These are phyloP conservation scores for Caenorhabditis sp. DNA, from an alignment of 2,888 invertebrate species.

Conservation along the genomic window DNA sequence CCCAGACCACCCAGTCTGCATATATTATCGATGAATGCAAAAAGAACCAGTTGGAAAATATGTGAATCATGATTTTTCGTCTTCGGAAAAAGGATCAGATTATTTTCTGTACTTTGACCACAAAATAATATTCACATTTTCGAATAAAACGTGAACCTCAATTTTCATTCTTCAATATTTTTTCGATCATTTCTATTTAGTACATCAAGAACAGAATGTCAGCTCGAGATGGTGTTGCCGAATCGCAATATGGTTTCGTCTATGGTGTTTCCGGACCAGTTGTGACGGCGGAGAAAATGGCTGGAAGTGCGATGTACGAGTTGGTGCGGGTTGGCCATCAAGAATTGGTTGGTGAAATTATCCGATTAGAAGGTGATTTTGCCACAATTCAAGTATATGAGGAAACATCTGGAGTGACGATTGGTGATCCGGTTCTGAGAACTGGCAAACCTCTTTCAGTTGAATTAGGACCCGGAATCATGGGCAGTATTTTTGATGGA, in stretches of 20 bases:
- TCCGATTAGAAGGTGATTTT: constrained; percentile 97
- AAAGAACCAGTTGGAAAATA: not conserved
- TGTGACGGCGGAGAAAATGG: constrained; percentile 77
- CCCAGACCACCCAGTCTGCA: not conserved
- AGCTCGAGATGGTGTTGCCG: constrained; percentile 71
- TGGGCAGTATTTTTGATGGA: constrained; percentile 99
- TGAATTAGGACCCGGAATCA: constrained; percentile 97
- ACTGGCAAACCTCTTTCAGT: constrained; percentile 99
- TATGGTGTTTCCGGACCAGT: constrained; percentile 90
- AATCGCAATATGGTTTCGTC: constrained; percentile 90
- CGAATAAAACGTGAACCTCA: not conserved
- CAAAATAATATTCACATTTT: not conserved
- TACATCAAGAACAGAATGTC: constrained; percentile 23
- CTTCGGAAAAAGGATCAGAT: not conserved
- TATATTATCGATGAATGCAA: too few relatives aligned
- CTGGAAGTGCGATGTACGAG: constrained; percentile 96
- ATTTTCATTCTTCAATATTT: not conserved
- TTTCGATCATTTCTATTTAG: not conserved
- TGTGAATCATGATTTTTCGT: not conserved
- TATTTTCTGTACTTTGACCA: not conserved
- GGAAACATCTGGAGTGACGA: constrained; percentile 87
- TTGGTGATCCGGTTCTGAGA: constrained; percentile 97
- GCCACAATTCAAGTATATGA: constrained; percentile 94
- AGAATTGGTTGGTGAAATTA: constrained; percentile 98
- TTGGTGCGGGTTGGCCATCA: constrained; percentile 96